Base-by-base conservation (phyloP, 2,888 invertebrate species). In the Helobdella robusta region DNA sequence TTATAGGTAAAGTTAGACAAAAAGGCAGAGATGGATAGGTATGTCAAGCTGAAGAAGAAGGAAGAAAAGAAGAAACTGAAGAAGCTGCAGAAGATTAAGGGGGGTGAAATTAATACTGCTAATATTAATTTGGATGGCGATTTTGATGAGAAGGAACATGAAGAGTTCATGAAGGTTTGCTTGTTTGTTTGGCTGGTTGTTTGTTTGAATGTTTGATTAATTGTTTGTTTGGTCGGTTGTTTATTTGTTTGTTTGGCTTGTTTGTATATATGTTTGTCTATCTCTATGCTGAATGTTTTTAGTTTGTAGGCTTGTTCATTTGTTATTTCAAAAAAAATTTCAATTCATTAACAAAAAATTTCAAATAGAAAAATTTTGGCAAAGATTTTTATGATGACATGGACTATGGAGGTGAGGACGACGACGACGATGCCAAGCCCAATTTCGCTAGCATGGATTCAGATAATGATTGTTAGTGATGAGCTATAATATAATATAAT, bases 21-120 rank as follows among this genome's bases (percentile, higher is more conserved):
- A 76, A 85, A 86, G 82, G 88, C 90, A 72, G 94, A 95, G 77
- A 82, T 95, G n/a, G 87, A 87, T 58, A 83, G 89, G 71, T 79
- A 94, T 46, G 90, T 91, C 78, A 87, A 89, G 32, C 79, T 91
- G 68, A 94, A 94, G 76, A 83, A 87, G 65, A 86, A 88, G 75
- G 94, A 97, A 81, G 91, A 95, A 69, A 85, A 88, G 76, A 88
- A 89, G 69, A 93, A 91, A 80, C 85, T 97, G 59, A 84, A 86
- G 65, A 87, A 87, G 79, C 81, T 98, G 6, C 88, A 88, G 79
- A 86, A 89, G 76, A 86, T 93, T 35, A 89, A 93, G 2, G 95
- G 94, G 18, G 75, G 89, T 48, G 85, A 84, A 8, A 84, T 89
- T 74, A 80, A 85, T 81, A 86, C 88, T 68, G 84, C 86, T 5